Conservation (phyloP, 2,797 vertebrate species). For the Xenops minutus region DNA sequence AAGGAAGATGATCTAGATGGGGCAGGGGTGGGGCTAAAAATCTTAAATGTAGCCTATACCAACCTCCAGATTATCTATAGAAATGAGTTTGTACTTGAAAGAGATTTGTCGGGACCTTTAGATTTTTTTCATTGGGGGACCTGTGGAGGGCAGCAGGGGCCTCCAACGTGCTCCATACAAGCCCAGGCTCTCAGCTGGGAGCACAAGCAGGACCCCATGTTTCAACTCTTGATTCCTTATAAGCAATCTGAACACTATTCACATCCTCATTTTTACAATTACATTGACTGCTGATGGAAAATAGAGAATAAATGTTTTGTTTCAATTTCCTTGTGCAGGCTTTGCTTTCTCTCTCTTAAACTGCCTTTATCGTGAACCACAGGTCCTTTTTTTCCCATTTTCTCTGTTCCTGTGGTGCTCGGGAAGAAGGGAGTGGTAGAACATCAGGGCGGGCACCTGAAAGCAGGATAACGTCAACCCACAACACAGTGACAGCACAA, state of each 20-base stretch:
- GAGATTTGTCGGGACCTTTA: neutral
- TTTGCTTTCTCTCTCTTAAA: neutral
- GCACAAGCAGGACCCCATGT: neutral
- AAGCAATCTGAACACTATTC: neutral
- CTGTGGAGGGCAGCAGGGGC: neutral
- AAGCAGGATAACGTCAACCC: neutral
- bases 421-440: neutral
- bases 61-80: neutral
- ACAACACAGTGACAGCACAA: neutral
- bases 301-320: neutral
- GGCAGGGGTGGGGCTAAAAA: neutral
- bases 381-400: neutral
- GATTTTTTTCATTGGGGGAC: neutral
- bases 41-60: neutral
- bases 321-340: neutral
- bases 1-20: neutral
- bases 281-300: neutral
- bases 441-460: neutral
- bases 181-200: neutral
- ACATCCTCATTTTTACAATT: neutral
- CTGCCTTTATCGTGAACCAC: neutral
- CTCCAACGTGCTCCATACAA: fast-evolving
- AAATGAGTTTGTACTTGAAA: neutral
- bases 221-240: neutral
- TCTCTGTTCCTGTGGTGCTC: neutral